Evolutionary conservation across 2,113 vertebrate genomes (phyloP).

Genomic region (Benitochromis conjunctus): DNA sequence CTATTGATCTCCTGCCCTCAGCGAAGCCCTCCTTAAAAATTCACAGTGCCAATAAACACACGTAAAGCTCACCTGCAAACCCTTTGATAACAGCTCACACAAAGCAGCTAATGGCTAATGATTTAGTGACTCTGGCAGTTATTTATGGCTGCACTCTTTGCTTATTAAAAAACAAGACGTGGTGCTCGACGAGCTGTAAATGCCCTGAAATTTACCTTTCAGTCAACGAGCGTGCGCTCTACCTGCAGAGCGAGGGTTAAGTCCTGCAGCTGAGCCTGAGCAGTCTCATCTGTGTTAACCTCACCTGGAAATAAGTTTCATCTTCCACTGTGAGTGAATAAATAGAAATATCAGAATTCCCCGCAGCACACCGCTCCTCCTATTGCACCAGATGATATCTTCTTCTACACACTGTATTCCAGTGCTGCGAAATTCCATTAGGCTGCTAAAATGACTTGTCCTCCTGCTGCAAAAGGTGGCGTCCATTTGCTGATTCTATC

Average conservation of each 20-base stretch:
- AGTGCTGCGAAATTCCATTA: constrained; percentile 60
- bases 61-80: constrained; percentile 50
- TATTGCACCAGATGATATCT: constrained; percentile 50
- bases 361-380: neutral
- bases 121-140: constrained; percentile 44
- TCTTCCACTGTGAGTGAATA: constrained; percentile 35
- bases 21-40: constrained; percentile 44
- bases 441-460: constrained; percentile 60
- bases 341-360: constrained; percentile 54
- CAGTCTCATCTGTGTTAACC: constrained; percentile 37
- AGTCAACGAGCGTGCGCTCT: neutral
- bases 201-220: constrained; percentile 15
- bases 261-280: neutral
- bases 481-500: constrained; percentile 66
- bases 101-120: constrained; percentile 45
- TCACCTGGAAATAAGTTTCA: constrained; percentile 40
- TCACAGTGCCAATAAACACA: constrained; percentile 46
- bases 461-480: constrained; percentile 42
- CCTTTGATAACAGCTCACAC: constrained; percentile 37
- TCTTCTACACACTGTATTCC: constrained; percentile 46
- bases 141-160: constrained; percentile 40
- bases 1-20: constrained; percentile 47
- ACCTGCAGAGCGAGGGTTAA: neutral
- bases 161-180: constrained; percentile 48
- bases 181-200: constrained; percentile 29